Evolutionary conservation across 2,113 vertebrate genomes (phyloP).

Genomic region (Marmota flaviventris): DNA sequence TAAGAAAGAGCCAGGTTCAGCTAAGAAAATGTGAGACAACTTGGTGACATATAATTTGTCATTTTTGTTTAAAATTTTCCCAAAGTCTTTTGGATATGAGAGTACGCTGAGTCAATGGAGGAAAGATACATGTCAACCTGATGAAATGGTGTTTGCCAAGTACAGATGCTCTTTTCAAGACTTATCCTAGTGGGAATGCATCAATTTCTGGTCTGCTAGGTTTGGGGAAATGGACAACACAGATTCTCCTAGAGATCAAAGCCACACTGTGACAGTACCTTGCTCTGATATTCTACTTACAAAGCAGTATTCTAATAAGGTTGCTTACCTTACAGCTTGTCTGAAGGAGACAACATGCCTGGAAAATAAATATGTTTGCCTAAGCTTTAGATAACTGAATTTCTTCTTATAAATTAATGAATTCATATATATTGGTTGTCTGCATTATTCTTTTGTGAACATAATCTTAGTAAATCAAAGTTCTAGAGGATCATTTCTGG

Average conservation of each 20-base stretch:
- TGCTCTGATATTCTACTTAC: background rate
- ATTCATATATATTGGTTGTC: background rate
- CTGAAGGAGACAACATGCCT: background rate
- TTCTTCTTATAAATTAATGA: background rate
- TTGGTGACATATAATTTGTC: background rate
- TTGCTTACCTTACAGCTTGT: background rate
- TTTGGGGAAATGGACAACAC: conserved; percentile 8
- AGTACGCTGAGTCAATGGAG: background rate
- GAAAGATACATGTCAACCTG: background rate
- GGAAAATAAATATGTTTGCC: background rate
- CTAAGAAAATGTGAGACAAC: background rate
- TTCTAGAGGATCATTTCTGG: background rate
- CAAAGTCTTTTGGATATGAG: background rate
- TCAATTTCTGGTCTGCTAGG: background rate
- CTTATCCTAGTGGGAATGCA: background rate
- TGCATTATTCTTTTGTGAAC: background rate
- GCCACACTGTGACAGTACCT: background rate
- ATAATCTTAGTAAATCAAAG: background rate
- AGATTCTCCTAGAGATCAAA: background rate
- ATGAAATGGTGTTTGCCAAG: background rate
- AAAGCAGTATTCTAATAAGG: background rate
- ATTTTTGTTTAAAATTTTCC: background rate
- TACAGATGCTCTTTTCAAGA: background rate
- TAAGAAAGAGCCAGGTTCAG: background rate
- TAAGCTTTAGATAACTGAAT: background rate